Base-by-base conservation (phyloP, 2,113 vertebrate species). In the Labrus mixtus region DNA sequence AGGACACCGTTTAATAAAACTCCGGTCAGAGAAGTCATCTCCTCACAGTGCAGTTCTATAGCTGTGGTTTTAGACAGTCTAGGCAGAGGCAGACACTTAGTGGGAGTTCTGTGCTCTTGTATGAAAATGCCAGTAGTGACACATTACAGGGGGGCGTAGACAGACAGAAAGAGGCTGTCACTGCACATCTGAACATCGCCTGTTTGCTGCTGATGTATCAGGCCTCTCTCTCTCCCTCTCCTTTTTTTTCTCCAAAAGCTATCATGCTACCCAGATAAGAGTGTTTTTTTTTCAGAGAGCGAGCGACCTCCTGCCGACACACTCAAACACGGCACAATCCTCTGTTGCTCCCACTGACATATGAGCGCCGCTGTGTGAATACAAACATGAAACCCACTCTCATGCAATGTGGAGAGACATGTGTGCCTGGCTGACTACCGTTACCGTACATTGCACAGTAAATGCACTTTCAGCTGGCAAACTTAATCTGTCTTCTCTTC, bases 381-480 rank as follows among this genome's bases (percentile, higher is more conserved):
- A 10, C 37, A 50, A 33, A 51, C 29, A 74, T 33, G 51, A 64
- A 36, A 63, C 60, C 68, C 67, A 46, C 73, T 17, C 46, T 15
- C 50, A 48, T 20, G 3, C 17, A 1, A 39, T 12, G 8, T 2
- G 37, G 62, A 60, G 55, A n/a, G 1, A 29, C 45, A 41, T 7
- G 48, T 63, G 7, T 43, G 79, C 86, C 87, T 87, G 87, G 84
- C 68, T 43, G 79, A 85, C 77, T 9, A 43, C 82, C 73, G 0
- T 43, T 58, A 64, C 81, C 39, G 60, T 87, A 53, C 91, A 89
- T 89, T 93, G 83, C 89, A 89, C 91, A 92, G 79, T 85, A 92
- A 92, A 91, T 56, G 90, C 90, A 85, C 81, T 92, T 94, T 94
- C 89, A 92, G 86, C 81, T 75, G 84, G 90, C 87, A 87, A 90